Conservation (phyloP, 2,888 invertebrate genomes). For the Campoplex capitator region DNA sequence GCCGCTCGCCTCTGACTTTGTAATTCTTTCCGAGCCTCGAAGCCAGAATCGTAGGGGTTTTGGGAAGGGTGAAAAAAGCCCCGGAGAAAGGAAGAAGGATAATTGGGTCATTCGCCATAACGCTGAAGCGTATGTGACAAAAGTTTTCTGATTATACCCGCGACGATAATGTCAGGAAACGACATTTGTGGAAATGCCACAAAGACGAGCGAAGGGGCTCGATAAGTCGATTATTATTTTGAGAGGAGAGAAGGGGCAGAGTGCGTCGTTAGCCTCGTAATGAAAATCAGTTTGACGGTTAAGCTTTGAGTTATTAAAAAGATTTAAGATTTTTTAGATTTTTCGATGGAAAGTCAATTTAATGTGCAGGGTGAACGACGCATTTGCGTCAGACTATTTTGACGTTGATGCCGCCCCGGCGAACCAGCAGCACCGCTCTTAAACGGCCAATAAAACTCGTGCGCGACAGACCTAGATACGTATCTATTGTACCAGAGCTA, state of each 20-base stretch:
- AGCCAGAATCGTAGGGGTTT: not conserved
- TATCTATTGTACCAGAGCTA: conserved; percentile 77
- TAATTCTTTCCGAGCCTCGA: not conserved
- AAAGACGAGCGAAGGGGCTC: not conserved
- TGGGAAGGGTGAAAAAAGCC: not conserved
- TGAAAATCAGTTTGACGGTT: not conserved
- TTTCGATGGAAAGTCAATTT: not conserved
- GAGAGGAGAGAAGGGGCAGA: not conserved
- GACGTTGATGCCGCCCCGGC: conserved; percentile 61
- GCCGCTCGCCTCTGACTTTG: not conserved
- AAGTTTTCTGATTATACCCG: not conserved
- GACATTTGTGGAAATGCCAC: conserved; percentile 44
- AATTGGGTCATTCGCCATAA: conserved; percentile 1
- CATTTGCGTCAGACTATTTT: conserved; percentile 62
- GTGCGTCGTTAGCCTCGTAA: not conserved
- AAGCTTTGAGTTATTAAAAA: too few relatives aligned
- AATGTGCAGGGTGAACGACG: not conserved
- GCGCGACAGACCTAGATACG: conserved; percentile 78
- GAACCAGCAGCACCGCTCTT: conserved; percentile 70
- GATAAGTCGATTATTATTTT: not conserved
- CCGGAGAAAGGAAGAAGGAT: not conserved
- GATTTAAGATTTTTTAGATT: not conserved
- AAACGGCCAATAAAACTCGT: conserved; percentile 80
- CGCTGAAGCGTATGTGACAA: not conserved
- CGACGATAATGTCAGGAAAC: conserved; percentile 33